These are phyloP conservation scores for Andrena bucephala DNA, from an alignment of 2,888 invertebrate species.

Conservation along the genomic window DNA sequence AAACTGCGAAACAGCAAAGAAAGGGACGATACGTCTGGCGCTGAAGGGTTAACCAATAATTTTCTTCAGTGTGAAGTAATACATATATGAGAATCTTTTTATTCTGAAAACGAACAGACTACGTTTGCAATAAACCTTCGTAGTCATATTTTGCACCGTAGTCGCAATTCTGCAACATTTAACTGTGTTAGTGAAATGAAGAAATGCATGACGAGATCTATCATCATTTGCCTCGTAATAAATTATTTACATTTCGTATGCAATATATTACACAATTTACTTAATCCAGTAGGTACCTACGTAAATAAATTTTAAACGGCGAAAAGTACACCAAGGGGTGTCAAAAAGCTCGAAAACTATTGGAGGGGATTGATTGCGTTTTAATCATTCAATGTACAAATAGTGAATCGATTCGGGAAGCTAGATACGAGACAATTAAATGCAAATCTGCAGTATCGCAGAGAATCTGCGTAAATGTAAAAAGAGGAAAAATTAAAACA, in stretches of 20 bases:
- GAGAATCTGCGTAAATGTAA: background rate
- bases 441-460: slow-evolving; percentile 42
- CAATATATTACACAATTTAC: background rate
- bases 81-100: too few relatives aligned
- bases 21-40: too few relatives aligned
- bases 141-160: too few relatives aligned
- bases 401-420: slow-evolving; percentile 37
- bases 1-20: too few relatives aligned
- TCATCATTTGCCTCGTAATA: background rate
- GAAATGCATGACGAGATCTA: too few relatives aligned
- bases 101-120: too few relatives aligned
- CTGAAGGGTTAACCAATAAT: too few relatives aligned
- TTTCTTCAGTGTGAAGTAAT: too few relatives aligned
- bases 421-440: slow-evolving; percentile 59
- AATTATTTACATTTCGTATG: background rate
- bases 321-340: background rate
- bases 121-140: too few relatives aligned
- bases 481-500: slow-evolving; percentile 57
- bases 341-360: slow-evolving; percentile 3
- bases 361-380: slow-evolving; percentile 19
- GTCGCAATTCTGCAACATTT: too few relatives aligned
- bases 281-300: too few relatives aligned
- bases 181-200: too few relatives aligned
- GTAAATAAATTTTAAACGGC: background rate
- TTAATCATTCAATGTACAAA: slow-evolving; percentile 43